Evolutionary conservation across 2,888 invertebrate genomes (phyloP).

Genomic region (Ashinkailepas kermadecensis): DNA sequence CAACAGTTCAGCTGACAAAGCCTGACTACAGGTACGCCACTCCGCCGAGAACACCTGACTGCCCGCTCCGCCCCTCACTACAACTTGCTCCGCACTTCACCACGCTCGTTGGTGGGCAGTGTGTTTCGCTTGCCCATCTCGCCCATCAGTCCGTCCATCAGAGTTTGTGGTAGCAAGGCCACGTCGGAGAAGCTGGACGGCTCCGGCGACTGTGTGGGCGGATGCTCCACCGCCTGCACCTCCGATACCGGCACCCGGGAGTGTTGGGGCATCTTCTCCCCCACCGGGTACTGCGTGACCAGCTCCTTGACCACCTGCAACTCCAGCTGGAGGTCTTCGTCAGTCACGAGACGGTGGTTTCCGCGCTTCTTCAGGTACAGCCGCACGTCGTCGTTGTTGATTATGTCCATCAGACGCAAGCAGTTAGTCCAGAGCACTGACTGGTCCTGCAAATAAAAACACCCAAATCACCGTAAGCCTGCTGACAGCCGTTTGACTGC

Average conservation of each 20-base stretch:
- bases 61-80: background rate
- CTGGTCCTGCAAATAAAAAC: background rate
- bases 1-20: too few relatives aligned
- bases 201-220: background rate
- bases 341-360: background rate
- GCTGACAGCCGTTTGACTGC: too few relatives aligned
- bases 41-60: too few relatives aligned
- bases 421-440: background rate
- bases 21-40: too few relatives aligned
- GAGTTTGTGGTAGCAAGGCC: background rate
- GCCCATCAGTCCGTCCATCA: background rate
- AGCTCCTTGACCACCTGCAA: background rate
- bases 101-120: background rate
- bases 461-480: too few relatives aligned
- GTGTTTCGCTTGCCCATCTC: background rate
- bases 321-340: conserved; percentile 9
- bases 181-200: background rate
- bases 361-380: conserved; percentile 17
- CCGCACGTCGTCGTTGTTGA: background rate
- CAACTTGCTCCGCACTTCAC: background rate
- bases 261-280: background rate
- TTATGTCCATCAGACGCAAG: background rate
- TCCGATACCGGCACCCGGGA: background rate
- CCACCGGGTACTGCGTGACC: background rate
- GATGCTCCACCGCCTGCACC: background rate